phyloP scores from a whole-genome alignment of 2,113 vertebrate genomes.

The Brachypodius melanocephalos region DNA sequence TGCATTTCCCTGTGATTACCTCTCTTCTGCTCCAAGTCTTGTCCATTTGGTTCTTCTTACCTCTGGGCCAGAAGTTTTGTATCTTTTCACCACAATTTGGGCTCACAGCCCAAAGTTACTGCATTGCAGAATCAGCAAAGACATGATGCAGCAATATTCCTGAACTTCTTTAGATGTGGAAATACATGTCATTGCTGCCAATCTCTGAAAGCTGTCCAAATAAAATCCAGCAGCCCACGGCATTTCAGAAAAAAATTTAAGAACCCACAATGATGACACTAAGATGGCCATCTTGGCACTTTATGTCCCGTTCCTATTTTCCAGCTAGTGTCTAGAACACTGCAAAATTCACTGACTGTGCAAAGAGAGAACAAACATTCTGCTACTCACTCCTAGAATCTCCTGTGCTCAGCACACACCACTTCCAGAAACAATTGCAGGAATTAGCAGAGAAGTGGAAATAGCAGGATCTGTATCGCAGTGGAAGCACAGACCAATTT shows the following conservation, averaged over 20 bases:
- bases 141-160: constrained; percentile 19
- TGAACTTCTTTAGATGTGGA: neutral
- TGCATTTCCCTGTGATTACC: neutral
- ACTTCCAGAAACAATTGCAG: neutral
- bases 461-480: neutral
- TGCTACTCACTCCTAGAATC: neutral
- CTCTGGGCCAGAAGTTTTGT: neutral
- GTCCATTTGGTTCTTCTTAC: neutral
- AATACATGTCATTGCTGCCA: neutral
- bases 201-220: neutral
- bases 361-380: neutral
- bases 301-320: neutral
- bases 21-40: neutral
- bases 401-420: neutral
- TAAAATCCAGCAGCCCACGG: neutral
- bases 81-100: neutral
- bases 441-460: neutral
- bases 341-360: neutral
- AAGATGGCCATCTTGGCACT: neutral
- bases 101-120: constrained; percentile 34
- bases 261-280: neutral
- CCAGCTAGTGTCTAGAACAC: neutral
- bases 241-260: neutral
- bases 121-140: constrained; percentile 54
- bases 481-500: neutral